Evolutionary conservation across 2,888 invertebrate genomes (phyloP).

Genomic region (Drosophila setosimentum): DNA sequence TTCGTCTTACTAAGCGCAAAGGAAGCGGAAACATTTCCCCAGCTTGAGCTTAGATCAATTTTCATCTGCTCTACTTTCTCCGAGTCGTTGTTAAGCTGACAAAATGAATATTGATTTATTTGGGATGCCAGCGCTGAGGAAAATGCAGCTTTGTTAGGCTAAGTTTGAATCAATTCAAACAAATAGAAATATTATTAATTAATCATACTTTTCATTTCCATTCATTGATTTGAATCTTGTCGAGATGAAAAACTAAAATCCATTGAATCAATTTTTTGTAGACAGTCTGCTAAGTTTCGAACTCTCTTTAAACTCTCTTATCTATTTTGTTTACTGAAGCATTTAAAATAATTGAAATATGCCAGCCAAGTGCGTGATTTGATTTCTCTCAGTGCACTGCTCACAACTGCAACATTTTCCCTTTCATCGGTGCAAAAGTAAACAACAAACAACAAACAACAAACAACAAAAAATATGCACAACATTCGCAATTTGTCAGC

Average conservation of each 20-base stretch:
- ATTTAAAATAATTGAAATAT: background rate
- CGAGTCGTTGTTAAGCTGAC: constrained; percentile 29
- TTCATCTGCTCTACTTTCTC: constrained; percentile 46
- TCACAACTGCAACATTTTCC: constrained; percentile 42
- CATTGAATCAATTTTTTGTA: background rate
- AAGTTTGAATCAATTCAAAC: background rate
- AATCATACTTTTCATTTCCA: background rate
- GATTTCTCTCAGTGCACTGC: constrained; percentile 32
- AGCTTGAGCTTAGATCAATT: constrained; percentile 1
- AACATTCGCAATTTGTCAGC: constrained; percentile 20
- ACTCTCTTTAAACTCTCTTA: no score
- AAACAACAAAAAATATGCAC: background rate
- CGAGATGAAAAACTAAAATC: no score
- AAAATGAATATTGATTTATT: constrained; percentile 32
- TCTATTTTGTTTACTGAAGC: no score
- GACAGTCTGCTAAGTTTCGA: background rate
- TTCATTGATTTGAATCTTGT: no score
- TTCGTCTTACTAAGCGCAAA: constrained; percentile 15
- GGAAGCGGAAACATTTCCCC: constrained; percentile 59
- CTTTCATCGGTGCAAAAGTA: constrained; percentile 38
- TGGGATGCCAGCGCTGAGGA: background rate
- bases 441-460: constrained; percentile 17
- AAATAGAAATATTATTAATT: background rate
- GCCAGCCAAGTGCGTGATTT: background rate
- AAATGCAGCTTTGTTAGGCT: background rate